Conservation (phyloP, 1,140 invertebrate species). For the Ladona fulva region DNA sequence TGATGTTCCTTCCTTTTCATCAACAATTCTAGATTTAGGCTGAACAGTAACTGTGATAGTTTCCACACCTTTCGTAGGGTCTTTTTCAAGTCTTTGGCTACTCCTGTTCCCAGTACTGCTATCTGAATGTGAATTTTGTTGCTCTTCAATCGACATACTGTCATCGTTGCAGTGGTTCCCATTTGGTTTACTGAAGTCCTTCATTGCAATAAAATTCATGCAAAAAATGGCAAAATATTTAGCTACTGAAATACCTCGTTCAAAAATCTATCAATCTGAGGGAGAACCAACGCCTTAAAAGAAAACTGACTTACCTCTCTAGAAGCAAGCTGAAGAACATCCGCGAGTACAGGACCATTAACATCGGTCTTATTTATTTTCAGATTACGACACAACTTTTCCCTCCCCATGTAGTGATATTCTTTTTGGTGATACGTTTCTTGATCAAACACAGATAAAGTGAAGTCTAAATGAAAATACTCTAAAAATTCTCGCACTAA, state of each 20-base stretch:
- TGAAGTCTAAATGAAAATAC: constrained; percentile 59
- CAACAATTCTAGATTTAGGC: not conserved
- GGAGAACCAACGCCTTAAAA: not conserved
- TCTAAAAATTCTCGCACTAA: constrained; percentile 62
- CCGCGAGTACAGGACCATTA: not conserved
- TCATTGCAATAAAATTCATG: not conserved
- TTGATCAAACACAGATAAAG: constrained; percentile 57
- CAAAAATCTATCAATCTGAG: not conserved
- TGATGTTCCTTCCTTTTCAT: too few relatives aligned
- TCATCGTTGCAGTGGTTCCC: not conserved
- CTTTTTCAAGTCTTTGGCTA: not conserved
- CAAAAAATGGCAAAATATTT: too few relatives aligned
- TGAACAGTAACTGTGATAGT: not conserved
- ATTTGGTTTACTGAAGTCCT: not conserved
- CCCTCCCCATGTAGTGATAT: constrained; percentile 43
- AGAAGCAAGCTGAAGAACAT: not conserved
- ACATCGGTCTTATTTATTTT: constrained; percentile 34
- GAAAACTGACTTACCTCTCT: not conserved
- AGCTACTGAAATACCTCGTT: too few relatives aligned
- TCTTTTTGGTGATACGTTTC: constrained; percentile 51
- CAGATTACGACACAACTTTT: constrained; percentile 45
- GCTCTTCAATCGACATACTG: not conserved
- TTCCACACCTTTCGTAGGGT: not conserved
- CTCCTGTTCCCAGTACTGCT: not conserved
- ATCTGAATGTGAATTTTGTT: not conserved